Percentiles rank a stretch among this genome's conserved stretches.
phyloP scores from a whole-genome alignment of 2,888 invertebrate genomes.

The Lochmaea capreae region DNA sequence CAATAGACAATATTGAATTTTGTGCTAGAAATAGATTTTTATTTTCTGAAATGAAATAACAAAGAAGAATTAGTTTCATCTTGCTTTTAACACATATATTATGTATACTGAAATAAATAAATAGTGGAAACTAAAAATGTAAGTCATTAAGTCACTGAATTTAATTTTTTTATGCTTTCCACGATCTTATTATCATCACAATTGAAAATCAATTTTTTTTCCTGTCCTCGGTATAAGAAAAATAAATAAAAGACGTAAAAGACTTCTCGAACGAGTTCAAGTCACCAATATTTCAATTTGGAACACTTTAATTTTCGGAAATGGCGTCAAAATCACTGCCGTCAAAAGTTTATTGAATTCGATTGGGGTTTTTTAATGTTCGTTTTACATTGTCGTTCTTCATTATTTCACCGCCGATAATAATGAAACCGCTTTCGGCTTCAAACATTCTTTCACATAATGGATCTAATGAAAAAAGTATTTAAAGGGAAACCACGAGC shows the following conservation, averaged over 20 bases:
- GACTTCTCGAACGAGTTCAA: background rate
- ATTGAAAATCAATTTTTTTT: background rate
- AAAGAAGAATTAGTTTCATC: too few relatives aligned
- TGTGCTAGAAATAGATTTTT: background rate
- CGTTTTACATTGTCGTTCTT: conserved; percentile 30
- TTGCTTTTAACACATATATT: too few relatives aligned
- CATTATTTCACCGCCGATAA: conserved; percentile 24
- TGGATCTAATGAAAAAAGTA: conserved; percentile 26
- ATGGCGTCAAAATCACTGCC: conserved; percentile 26
- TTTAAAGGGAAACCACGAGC: background rate
- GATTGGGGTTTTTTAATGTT: conserved; percentile 25
- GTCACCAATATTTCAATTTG: conserved; percentile 1
- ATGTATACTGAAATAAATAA: too few relatives aligned
- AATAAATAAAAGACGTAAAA: background rate
- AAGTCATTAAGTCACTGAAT: too few relatives aligned
- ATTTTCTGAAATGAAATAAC: background rate
- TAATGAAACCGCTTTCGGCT: conserved; percentile 24
- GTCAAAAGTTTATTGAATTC: conserved; percentile 33
- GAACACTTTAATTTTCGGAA: conserved; percentile 27
- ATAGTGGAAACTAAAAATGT: too few relatives aligned
- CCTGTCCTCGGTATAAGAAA: background rate
- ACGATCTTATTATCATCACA: too few relatives aligned
- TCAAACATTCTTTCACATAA: conserved; percentile 22
- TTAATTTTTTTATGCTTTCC: too few relatives aligned
- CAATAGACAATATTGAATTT: background rate